Evolutionary conservation across 2,888 invertebrate species (phyloP), one percentile per base, ranked within the genome.

Genomic region (Tanypteryx hageni): DNA sequence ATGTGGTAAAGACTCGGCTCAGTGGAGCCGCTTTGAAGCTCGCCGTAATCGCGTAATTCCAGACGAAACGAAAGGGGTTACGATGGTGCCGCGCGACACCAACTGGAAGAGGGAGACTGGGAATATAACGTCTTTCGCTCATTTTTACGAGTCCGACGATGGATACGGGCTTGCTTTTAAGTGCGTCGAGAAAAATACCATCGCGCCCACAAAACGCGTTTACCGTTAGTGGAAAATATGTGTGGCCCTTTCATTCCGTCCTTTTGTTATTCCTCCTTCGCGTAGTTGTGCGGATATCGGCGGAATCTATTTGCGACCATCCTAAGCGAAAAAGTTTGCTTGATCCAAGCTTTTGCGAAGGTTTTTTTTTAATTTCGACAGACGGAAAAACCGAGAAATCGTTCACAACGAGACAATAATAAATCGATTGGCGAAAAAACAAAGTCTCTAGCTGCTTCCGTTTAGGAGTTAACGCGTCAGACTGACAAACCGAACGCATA

Each of bases 91-190:
- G 22, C 27, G 76, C 76, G 76, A 76, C 76, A 76, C 76, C 27
- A 27, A 27, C 76, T 76, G 76, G 76, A 76, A n/a, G 76, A 22
- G 76, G 76, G 22, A 76, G 27, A 76, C 76, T 27, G 22, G 13
- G 22, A 27, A 76, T n/a, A 76, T 76, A 22, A 76, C 76, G 76
- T 22, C 76, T 76, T 76, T 22, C 22, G 76, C 27, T 76, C 27
- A 76, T 76, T 76, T 44, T 76, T 76, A 76, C 27, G 76, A 76
- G 76, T 8, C 13, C 76, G 76, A 22, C 76, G 76, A 76, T 76
- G 76, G 76, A 76, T 76, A 18, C 18, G 68, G 68, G 18, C 76
- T 76, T 27, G 76, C 44, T 76, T 76, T 76, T 76, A 76, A 76
- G 76, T 10, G 27, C 18, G 27, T 22, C 27, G 76, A 76, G 76